Base-by-base conservation (phyloP, 2,113 vertebrate genomes). In the Dicrurus megarhynchus region DNA sequence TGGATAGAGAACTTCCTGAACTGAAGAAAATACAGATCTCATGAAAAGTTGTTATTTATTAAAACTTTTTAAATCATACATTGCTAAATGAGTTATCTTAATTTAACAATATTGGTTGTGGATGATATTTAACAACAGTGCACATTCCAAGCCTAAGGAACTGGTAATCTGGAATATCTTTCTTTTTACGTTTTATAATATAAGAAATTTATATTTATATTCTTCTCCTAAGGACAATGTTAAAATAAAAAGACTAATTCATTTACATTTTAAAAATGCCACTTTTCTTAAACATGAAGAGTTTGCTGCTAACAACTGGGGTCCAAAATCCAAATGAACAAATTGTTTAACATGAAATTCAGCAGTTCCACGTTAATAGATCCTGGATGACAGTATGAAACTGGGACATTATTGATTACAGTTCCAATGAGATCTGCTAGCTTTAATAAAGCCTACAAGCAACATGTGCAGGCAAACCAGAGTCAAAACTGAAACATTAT, bases 401-500 rank as follows among this genome's bases (percentile, higher is more conserved):
- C 35, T 76, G 42, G 23, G 87, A 84, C 35, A 46, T 97, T 96
- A 96, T 81, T 96, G 85, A 97, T 95, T 95, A 92, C 35, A 82
- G 28, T 82, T 93, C 92, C 57, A 55, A 23, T 88, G 68, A 56
- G 76, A 85, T 89, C 60, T 81, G 55, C 63, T 79, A 57, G 87
- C 92, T 93, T 91, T 90, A 83, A 61, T 79, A 74, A 67, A 67
- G 60, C 23, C 1, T 96, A 78, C 79, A 77, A 97, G 93, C 84
- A 96, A 80, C 82, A 80, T 89, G 84, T 95, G 93, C 93, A 71
- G 73, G 81, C 73, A 94, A 73, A 90, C 97, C 97, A 97, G 95
- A 97, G 95, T 94, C 95, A 94, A 91, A 96, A 77, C 52, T 71
- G 96, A 96, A 97, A 95, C 87, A 52, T 96, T 97, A 96, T 97